phyloP scores from a whole-genome alignment of 2,888 invertebrate species.

The Bugulina stolonifera region DNA sequence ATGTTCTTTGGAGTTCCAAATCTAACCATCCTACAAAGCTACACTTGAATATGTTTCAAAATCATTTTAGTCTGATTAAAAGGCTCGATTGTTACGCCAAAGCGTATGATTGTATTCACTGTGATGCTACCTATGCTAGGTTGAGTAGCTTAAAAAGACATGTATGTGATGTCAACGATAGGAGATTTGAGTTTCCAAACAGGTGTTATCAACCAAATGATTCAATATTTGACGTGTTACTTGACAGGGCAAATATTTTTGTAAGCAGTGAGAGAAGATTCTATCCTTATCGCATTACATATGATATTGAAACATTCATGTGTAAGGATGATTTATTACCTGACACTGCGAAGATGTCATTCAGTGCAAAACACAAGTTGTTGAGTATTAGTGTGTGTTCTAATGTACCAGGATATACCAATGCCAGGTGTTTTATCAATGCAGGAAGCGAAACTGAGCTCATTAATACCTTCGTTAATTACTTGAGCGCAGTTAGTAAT shows the following conservation, averaged over 20 bases:
- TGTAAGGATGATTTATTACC: not conserved
- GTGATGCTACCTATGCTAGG: not conserved
- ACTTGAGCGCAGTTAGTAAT: not conserved
- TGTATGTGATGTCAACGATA: not conserved
- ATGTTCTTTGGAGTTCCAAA: not conserved
- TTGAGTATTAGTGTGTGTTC: not conserved
- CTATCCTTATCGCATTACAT: not conserved
- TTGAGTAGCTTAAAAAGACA: not conserved
- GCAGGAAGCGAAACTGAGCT: not conserved
- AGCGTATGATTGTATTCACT: not conserved
- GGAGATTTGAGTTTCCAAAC: not conserved
- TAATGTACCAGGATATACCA: not conserved
- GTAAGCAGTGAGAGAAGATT: not conserved
- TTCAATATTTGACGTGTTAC: not conserved
- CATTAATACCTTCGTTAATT: not conserved
- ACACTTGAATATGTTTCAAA: not conserved
- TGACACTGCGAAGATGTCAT: not conserved
- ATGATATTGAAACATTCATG: not conserved
- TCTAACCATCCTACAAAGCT: not conserved
- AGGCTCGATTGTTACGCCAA: not conserved
- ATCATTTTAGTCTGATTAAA: not conserved
- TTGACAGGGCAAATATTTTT: not conserved
- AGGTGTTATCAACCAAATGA: not conserved
- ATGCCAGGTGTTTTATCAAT: not conserved
- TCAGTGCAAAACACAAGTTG: not conserved